Evolutionary conservation across 2,888 invertebrate species (phyloP).

Genomic region (Neria commutata): DNA sequence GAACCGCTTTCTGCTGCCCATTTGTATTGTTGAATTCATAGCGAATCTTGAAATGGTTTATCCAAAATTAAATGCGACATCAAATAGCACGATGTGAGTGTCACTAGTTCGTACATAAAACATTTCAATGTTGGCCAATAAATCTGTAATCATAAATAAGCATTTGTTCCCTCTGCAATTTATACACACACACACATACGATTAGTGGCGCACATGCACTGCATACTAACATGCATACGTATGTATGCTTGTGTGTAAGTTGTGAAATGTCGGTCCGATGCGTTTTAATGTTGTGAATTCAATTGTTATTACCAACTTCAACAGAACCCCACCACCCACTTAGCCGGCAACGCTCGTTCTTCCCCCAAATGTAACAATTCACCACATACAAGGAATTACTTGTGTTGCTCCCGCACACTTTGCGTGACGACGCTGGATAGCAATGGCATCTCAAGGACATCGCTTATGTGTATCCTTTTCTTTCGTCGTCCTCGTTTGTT

Average conservation of each 20-base stretch:
- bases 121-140: no score
- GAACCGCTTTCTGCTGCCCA: no score
- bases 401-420: neutral
- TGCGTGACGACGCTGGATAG: neutral
- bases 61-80: no score
- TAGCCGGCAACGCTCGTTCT: neutral
- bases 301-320: neutral
- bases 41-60: no score
- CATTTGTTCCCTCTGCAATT: no score
- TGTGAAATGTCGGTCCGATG: neutral
- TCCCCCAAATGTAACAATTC: neutral
- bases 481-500: neutral
- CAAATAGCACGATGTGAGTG: no score
- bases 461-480: neutral
- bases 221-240: neutral
- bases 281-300: neutral
- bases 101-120: no score
- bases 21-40: no score
- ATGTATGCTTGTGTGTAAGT: neutral
- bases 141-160: no score
- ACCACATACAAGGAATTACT: neutral
- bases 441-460: conserved; percentile 2
- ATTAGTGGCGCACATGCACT: no score
- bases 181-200: no score
- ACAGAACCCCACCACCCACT: neutral